Evolutionary conservation across 2,888 invertebrate species (phyloP).

Genomic region (Timema podura): DNA sequence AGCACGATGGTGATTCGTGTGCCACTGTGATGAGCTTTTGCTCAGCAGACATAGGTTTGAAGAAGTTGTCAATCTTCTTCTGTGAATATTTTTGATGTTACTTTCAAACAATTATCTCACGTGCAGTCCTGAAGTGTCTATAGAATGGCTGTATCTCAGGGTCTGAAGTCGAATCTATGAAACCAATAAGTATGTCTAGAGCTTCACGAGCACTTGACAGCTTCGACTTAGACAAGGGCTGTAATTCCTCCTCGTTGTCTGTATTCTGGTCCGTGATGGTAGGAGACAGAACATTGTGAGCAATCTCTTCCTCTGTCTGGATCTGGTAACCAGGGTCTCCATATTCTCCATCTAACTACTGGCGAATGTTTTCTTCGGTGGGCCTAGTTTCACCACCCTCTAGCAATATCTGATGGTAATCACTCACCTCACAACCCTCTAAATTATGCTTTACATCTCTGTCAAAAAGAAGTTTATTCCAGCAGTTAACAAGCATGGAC

Average conservation of each 20-base stretch:
- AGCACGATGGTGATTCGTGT: no score
- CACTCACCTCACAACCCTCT: background rate
- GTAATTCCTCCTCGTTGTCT: background rate
- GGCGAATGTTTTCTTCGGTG: background rate
- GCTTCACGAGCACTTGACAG: background rate
- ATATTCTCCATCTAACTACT: background rate
- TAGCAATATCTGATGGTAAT: background rate
- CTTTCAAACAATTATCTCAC: no score
- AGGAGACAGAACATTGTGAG: background rate
- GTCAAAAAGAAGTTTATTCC: constrained; percentile 4
- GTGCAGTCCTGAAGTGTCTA: background rate
- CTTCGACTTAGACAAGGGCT: background rate
- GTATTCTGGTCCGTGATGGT: background rate
- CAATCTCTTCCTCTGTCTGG: background rate
- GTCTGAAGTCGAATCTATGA: background rate
- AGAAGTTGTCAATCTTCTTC: no score
- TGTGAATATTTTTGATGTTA: no score
- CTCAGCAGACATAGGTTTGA: no score
- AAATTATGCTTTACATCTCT: background rate
- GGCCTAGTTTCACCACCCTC: background rate
- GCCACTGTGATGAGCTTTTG: no score
- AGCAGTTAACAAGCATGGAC: background rate
- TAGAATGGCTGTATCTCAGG: background rate
- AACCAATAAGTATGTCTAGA: background rate
- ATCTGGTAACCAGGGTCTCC: background rate